Evolutionary conservation across 2,113 vertebrate genomes (phyloP).

Genomic region (Myotis davidii): DNA sequence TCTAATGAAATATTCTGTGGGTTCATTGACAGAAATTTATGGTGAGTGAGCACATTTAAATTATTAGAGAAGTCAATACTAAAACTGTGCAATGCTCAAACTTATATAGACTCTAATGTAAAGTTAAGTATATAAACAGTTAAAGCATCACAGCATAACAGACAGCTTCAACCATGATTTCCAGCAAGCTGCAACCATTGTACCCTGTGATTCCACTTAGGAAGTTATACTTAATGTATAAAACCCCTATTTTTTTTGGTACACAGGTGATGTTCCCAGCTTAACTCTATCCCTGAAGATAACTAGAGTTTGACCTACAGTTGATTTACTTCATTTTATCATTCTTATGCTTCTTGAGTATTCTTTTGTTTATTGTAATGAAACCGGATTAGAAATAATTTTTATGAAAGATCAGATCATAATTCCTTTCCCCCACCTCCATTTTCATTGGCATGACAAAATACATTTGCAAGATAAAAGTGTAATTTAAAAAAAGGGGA

Average conservation of each 20-base stretch:
- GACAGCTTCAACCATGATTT: background rate
- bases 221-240: background rate
- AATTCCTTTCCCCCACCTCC: background rate
- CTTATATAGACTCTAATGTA: background rate
- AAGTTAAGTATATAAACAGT: background rate
- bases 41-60: background rate
- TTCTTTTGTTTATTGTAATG: slow-evolving; percentile 1
- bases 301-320: background rate
- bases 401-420: slow-evolving; percentile 26
- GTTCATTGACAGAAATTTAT: slow-evolving; percentile 19
- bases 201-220: background rate
- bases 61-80: background rate
- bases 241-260: background rate
- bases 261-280: too few species aligned
- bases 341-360: background rate
- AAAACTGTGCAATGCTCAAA: background rate
- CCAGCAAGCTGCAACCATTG: background rate
- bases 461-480: background rate
- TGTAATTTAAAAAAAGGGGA: background rate
- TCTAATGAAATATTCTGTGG: background rate
- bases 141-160: background rate
- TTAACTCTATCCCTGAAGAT: background rate
- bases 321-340: background rate
- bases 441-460: background rate
- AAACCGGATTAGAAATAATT: background rate